A percentile compares a stretch with the other conserved stretches of the same genome.
These are phyloP conservation scores for Drosophila tanythrix DNA, from an alignment of 2,888 invertebrate species.

Conservation along the genomic window DNA sequence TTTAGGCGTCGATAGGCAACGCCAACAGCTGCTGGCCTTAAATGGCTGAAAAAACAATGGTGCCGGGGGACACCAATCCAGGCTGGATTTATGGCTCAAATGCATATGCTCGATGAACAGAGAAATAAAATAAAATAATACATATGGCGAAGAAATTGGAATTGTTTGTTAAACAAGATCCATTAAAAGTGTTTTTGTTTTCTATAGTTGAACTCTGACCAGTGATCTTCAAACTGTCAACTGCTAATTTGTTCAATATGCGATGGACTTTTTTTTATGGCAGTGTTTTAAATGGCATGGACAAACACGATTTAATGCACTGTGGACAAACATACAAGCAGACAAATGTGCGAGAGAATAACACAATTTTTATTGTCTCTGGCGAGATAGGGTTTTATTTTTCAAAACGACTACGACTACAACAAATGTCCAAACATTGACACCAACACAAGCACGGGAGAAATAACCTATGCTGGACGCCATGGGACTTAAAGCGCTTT, in stretches of 20 bases:
- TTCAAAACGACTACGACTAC: constrained; percentile 32
- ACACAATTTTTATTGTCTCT: constrained; percentile 45
- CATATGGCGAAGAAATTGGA: not conserved
- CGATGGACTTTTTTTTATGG: constrained; percentile 36
- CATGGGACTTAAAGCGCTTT: constrained; percentile 65
- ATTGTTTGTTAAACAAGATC: not conserved
- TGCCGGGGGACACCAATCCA: not conserved
- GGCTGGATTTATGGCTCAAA: constrained; percentile 23
- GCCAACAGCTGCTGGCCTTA: constrained; percentile 7
- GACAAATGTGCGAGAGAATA: constrained; percentile 15
- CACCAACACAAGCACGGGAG: constrained; percentile 33
- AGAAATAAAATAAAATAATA: not conserved
- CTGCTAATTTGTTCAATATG: not conserved
- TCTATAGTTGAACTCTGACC: not conserved
- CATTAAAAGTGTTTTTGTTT: not conserved
- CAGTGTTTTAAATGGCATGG: constrained; percentile 34
- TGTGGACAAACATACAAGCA: constrained; percentile 1
- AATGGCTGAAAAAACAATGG: not conserved
- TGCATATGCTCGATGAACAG: constrained; percentile 19
- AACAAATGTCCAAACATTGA: constrained; percentile 59
- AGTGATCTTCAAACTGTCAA: constrained; percentile 4
- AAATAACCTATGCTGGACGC: constrained; percentile 24
- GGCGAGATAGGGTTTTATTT: constrained; percentile 50
- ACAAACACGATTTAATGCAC: constrained; percentile 47
- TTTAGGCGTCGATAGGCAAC: constrained; percentile 62